Evolutionary conservation across 2,797 vertebrate species (phyloP), one percentile per base, ranked within the genome.

Genomic region (Sciurus vulgaris): DNA sequence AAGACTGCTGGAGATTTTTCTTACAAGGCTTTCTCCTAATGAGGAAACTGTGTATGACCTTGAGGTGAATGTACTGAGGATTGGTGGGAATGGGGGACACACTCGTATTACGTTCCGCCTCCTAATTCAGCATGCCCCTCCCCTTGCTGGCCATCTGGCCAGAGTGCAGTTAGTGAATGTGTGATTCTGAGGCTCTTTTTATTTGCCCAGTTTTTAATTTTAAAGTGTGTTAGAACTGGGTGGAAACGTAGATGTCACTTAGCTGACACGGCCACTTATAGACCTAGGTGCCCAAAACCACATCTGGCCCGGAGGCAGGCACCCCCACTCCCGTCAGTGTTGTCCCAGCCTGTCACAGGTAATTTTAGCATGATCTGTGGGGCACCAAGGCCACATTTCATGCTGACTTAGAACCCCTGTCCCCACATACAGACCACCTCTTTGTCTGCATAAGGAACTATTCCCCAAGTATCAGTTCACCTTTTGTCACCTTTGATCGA

Each of bases 321-420:
- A 0, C 41, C 3, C 3, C 51, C 5, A 18, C 18, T 49, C 35
- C 30, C 1, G 0, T 20, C 8, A 73, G 30, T 2, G 0, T 41
- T 20, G 10, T 28, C 24, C 26, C 0, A 0, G 2, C 33, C 47
- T 4, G 4, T 51, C 2, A 26, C 28, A 28, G 11, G 5, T 51
- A 9, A 18, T 10, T 65, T 41, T 28, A 56, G 12, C 20, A 1
- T 5, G 26, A 14, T 33, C 61, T 51, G 3, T 1, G 7, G 2
- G 83, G 83, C n/a, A 61, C 17, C 5, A 0, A 4, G 30, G 22
- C 35, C 49, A 61, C 13, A 30, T 17, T 72, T 28, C 12, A 4
- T 47, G 2, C 38, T 33, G 56, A 17, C 24, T 35, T 56, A 59
- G 74, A 59, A 59, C 49, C 18, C 2, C 9, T 15, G 67, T 47